These are phyloP conservation scores for Cephalotes varians DNA, from an alignment of 2,888 invertebrate genomes.

Conservation along the genomic window DNA sequence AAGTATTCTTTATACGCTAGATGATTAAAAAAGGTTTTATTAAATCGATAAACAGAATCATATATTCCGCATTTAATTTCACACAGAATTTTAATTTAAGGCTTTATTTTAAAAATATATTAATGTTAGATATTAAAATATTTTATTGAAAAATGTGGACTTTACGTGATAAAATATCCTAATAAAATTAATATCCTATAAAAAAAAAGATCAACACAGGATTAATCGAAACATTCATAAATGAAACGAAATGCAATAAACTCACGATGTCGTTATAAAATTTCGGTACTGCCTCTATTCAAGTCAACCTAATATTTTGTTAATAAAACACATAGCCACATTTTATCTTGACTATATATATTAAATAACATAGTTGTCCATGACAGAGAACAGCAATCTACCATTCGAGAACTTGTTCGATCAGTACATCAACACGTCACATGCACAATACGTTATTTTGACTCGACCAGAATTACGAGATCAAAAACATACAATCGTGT, in stretches of 20 bases:
- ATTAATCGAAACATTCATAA: neutral
- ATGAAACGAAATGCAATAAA: neutral
- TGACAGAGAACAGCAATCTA: neutral
- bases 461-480: neutral
- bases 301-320: neutral
- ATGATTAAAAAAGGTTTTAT: neutral
- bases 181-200: neutral
- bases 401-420: neutral
- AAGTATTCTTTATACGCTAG: neutral
- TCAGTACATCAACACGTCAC: slow-evolving; percentile 1
- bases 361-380: too few relatives aligned
- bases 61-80: slow-evolving; percentile 3
- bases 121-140: slow-evolving; percentile 11
- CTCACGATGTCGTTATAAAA: neutral
- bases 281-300: neutral
- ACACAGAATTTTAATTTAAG: neutral
- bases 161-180: neutral
- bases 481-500: neutral
- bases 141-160: neutral
- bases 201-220: neutral
- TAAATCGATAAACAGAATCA: neutral
- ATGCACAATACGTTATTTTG: neutral
- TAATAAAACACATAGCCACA: neutral
- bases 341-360: neutral
- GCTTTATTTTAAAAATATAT: neutral